Evolutionary conservation across 2,113 vertebrate genomes (phyloP), one percentile per base, ranked within the genome.

Genomic region (Gallinago jamesoni): DNA sequence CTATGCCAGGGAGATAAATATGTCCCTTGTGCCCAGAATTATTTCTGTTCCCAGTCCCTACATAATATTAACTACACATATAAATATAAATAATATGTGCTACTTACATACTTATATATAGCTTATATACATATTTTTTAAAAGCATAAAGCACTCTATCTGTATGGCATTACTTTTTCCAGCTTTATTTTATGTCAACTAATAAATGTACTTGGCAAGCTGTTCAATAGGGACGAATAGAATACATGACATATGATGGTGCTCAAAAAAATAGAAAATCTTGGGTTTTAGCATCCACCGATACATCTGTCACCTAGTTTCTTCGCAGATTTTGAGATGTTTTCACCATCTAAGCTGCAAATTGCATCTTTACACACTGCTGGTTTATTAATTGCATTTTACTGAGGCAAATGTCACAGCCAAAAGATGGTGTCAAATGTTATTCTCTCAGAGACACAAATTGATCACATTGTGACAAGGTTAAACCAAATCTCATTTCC

Each of bases 371-470:
- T 73, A 79, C 70, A 73, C 62, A 79, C 76, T 76, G 66, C 66
- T 95, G 81, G 33, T 66, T 96, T 90, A 93, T 84, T 92, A 93
- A 96, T 89, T 95, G 63, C 60, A 55, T 80, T 89, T 55, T 75
- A 89, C 57, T 35, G 59, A 86, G 62, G 69, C 35, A 94, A 93
- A 89, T 69, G 84, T 53, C 78, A 90, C 52, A 81, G 90, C 30
- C 30, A 63, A 94, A 94, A 92, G 31, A n/a, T 39, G 11, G 39
- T 57, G n/a, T 81, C 52, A 91, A 81, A 75, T 77, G 52, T 8
- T 85, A 56, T 78, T 45, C 39, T 85, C 63, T 35, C 43, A 56
- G 81, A 64, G 75, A 81, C 9, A 77, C 23, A 86, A 93, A 94
- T 2, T n/a, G 66, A 88, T 92, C 72, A 62, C 0, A 0, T 17